These are phyloP conservation scores for Tricholaema leucomelas DNA, from an alignment of 2,113 vertebrate species.

Conservation along the genomic window DNA sequence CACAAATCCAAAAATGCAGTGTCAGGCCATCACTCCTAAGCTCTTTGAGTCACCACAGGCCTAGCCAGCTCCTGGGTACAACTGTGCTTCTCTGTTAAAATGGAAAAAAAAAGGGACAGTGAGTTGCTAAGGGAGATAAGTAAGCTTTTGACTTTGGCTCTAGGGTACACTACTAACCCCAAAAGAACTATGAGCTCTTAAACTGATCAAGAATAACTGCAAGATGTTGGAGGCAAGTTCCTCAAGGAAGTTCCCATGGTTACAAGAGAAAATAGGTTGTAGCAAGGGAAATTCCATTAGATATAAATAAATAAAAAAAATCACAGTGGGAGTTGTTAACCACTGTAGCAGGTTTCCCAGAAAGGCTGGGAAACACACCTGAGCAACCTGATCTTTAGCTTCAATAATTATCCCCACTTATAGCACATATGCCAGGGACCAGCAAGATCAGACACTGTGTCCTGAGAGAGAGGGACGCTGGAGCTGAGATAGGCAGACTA, in stretches of 20 bases:
- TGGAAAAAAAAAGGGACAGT: neutral
- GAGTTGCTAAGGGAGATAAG: neutral
- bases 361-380: neutral
- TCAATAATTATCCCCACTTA: neutral
- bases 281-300: neutral
- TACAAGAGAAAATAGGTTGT: neutral
- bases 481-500: neutral
- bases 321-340: neutral
- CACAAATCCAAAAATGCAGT: neutral
- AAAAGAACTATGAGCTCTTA: neutral
- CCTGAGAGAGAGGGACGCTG: neutral
- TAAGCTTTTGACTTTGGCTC: neutral
- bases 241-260: neutral
- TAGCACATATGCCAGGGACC: neutral
- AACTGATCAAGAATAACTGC: neutral
- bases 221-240: neutral
- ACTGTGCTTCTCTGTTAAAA: neutral
- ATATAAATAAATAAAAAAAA: neutral
- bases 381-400: neutral
- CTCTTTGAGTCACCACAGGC: neutral
- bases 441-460: neutral
- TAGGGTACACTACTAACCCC: neutral
- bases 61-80: neutral
- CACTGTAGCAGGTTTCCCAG: neutral
- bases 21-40: neutral